A percentile compares a stretch with the other conserved stretches of the same genome.
Evolutionary conservation across 2,113 vertebrate genomes (phyloP).

Genomic region (Garra rufa): DNA sequence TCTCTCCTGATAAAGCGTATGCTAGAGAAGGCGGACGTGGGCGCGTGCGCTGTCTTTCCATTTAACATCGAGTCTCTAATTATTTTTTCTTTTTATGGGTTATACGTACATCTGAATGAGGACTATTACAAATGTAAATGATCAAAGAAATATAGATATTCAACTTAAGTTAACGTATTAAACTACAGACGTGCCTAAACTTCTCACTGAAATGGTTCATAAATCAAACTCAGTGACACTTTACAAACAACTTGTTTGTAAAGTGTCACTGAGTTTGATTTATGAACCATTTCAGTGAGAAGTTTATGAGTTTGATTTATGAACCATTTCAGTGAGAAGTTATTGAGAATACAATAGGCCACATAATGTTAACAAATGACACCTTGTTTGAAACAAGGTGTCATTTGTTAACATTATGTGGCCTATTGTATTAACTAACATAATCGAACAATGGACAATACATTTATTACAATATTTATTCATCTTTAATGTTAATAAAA

Average conservation of each 20-base stretch:
- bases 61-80: not conserved
- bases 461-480: too few relatives aligned
- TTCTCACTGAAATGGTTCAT: not conserved
- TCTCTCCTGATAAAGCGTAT: slow-evolving; percentile 62
- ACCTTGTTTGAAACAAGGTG: too few relatives aligned
- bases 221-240: not conserved
- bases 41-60: slow-evolving; percentile 51
- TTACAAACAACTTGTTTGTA: too few relatives aligned
- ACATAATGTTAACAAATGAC: too few relatives aligned
- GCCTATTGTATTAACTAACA: too few relatives aligned
- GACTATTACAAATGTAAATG: not conserved
- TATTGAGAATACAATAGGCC: too few relatives aligned
- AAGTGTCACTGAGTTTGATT: not conserved
- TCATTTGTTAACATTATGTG: too few relatives aligned
- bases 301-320: not conserved
- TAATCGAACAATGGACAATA: too few relatives aligned
- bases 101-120: not conserved
- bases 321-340: not conserved
- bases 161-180: too few relatives aligned
- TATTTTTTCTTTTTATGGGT: not conserved
- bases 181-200: not conserved
- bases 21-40: slow-evolving; percentile 65
- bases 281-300: not conserved
- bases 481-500: too few relatives aligned
- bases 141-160: not conserved